These are phyloP conservation scores for Eledona agricola DNA, from an alignment of 2,888 invertebrate species.

Conservation along the genomic window DNA sequence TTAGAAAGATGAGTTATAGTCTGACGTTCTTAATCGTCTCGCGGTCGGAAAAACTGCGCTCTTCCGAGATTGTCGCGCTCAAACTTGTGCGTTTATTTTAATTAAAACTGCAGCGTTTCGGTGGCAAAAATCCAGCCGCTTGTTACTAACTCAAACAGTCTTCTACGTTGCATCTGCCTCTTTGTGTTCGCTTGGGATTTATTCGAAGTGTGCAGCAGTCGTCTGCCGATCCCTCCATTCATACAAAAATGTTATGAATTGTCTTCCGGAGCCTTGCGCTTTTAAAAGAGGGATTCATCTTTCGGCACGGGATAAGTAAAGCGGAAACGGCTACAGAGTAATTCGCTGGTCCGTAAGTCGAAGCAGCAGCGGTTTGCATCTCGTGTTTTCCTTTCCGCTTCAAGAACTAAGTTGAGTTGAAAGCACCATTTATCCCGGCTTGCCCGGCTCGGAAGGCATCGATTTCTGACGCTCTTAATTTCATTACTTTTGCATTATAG, in stretches of 20 bases:
- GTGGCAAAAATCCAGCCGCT: no score
- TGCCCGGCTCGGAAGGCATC: not conserved
- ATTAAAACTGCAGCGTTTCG: no score
- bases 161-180: no score
- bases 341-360: slow-evolving; percentile 6
- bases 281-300: slow-evolving; percentile 13
- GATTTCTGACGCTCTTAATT: slow-evolving; percentile 2
- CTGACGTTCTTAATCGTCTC: slow-evolving; percentile 29
- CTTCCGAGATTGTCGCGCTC: no score
- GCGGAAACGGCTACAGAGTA: slow-evolving; percentile 15
- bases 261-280: slow-evolving; percentile 12
- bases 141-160: no score
- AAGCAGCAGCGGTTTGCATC: slow-evolving; percentile 8
- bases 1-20: slow-evolving; percentile 34
- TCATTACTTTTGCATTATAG: slow-evolving; percentile 12
- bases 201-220: no score
- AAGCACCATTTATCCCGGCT: slow-evolving; percentile 4
- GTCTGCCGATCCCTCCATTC: no score
- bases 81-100: no score
- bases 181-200: no score
- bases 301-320: slow-evolving; percentile 16
- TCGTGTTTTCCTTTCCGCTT: slow-evolving; percentile 10
- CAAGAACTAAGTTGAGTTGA: slow-evolving; percentile 7
- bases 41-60: slow-evolving; percentile 22
- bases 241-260: slow-evolving; percentile 18